These are phyloP conservation scores for Lathamus discolor DNA, from an alignment of 2,113 vertebrate genomes.

Conservation along the genomic window DNA sequence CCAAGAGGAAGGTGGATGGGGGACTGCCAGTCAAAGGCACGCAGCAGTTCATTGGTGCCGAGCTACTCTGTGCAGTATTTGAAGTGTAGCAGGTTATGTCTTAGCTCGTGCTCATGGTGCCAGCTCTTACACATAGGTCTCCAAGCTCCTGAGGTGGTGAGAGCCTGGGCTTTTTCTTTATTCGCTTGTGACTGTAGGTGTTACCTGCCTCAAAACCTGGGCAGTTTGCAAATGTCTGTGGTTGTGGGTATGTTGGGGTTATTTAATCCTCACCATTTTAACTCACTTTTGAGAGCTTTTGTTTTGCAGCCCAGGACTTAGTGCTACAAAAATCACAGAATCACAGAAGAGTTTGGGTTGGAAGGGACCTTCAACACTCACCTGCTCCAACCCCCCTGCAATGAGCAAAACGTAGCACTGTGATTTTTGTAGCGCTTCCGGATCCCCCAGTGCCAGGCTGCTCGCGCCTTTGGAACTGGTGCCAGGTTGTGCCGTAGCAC, in stretches of 20 bases:
- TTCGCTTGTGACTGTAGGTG: neutral
- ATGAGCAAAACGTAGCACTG: neutral
- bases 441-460: neutral
- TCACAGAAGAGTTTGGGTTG: neutral
- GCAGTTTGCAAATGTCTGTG: neutral
- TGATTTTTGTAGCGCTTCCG: neutral
- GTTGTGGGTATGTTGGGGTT: neutral
- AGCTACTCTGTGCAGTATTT: neutral
- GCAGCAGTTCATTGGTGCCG: rapidly evolving
- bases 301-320: neutral
- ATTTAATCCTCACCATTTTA: neutral
- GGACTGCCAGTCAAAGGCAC: neutral
- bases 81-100: neutral
- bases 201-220: neutral
- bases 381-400: neutral
- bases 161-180: neutral
- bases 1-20: neutral
- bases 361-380: neutral
- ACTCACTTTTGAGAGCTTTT: neutral
- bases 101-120: neutral
- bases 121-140: neutral
- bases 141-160: neutral
- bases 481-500: neutral
- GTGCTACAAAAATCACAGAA: neutral
- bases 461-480: neutral